phyloP scores from a whole-genome alignment of 2,888 invertebrate species.

The Pachymerium ferrugineum region DNA sequence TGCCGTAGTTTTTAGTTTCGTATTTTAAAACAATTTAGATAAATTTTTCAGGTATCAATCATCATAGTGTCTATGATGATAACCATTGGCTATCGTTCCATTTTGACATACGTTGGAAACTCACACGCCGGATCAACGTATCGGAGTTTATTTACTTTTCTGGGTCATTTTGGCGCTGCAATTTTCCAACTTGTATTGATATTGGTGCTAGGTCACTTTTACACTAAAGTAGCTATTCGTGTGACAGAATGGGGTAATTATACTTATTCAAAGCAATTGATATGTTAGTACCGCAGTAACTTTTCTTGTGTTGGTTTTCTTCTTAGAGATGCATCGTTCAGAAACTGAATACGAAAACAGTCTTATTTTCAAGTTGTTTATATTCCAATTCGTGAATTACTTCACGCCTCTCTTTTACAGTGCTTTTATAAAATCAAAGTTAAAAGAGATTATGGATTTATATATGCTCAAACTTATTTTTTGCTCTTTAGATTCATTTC shows the following conservation, averaged over 20 bases:
- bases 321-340: conserved; percentile 17
- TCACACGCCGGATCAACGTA: neutral
- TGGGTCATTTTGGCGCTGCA: neutral
- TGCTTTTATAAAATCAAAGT: conserved; percentile 14
- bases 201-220: neutral
- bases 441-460: neutral
- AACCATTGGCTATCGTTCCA: neutral
- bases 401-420: neutral
- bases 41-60: neutral
- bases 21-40: neutral
- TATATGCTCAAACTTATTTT: neutral
- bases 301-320: too few relatives aligned
- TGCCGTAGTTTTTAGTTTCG: too few relatives aligned
- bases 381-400: conserved; percentile 20
- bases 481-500: neutral
- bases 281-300: too few relatives aligned
- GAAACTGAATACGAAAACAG: conserved; percentile 17
- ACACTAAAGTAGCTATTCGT: neutral
- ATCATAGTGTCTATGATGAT: neutral
- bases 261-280: neutral
- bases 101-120: neutral
- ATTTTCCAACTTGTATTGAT: neutral
- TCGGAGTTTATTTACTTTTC: neutral
- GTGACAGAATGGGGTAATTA: conserved; percentile 11
- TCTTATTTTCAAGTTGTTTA: neutral